These are phyloP conservation scores for Damaliscus lunatus DNA, from an alignment of 2,113 vertebrate species.

Conservation along the genomic window DNA sequence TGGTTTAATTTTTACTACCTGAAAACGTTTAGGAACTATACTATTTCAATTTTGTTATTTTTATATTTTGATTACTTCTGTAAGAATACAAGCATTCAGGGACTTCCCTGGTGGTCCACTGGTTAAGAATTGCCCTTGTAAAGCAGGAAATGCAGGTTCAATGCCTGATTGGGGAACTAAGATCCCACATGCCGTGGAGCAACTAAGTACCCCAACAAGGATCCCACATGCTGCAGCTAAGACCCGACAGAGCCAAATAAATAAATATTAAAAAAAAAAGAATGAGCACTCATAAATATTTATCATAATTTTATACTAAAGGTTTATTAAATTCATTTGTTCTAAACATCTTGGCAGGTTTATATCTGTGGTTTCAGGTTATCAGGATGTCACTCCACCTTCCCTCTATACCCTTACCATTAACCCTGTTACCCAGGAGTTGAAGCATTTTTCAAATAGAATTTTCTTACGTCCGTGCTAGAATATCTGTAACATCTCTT, in stretches of 20 bases:
- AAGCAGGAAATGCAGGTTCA: not conserved
- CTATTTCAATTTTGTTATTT: not conserved
- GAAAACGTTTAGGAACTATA: not conserved
- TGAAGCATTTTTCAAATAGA: not conserved
- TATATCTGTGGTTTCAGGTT: not conserved
- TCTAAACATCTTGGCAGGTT: not conserved
- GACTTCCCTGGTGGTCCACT: not conserved
- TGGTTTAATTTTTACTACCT: not conserved
- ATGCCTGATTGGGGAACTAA: not conserved
- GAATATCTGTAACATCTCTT: slow-evolving; percentile 16
- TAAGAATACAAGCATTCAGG: not conserved
- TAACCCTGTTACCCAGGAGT: not conserved
- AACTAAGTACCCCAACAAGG: not conserved
- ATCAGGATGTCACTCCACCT: not conserved
- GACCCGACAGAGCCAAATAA: not conserved
- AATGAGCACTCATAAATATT: not conserved
- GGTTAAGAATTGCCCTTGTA: not conserved
- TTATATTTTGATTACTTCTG: not conserved
- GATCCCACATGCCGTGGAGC: not conserved
- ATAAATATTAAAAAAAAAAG: not conserved
- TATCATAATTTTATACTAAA: not conserved
- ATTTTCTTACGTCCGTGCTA: not conserved
- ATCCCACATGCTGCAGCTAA: not conserved
- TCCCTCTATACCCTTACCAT: not conserved
- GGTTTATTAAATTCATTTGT: not conserved